Base-by-base conservation (phyloP, 2,888 invertebrate species). In the Trileptium ribeirensis region DNA sequence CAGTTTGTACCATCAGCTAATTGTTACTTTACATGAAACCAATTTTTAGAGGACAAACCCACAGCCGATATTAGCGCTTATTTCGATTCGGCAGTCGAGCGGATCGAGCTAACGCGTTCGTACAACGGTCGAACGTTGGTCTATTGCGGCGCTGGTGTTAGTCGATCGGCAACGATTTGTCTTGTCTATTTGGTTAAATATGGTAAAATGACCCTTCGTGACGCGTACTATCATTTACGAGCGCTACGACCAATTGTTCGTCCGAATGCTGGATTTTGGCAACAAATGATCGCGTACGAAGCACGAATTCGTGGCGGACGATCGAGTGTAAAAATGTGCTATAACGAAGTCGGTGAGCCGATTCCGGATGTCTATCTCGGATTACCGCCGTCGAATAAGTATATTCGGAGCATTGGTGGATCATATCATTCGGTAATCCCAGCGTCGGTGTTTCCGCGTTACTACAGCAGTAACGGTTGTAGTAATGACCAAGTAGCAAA, bases 81-180 rank as follows among this genome's bases (percentile, higher is more conserved):
- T 38, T 75, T 75, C n/a, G 77, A 75, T 8, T 24, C 34, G 2
- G 77, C 39, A n/a, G 34, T 8, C 2, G n/a, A 24, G 2, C 2
- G 77, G 39, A 36, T 75, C 34, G 77, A 75, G n/a, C 2, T 36
- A 2, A 38, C 38, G 8, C 77, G 77, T 3, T 36, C n/a, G 39
- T n/a, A 33, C 34, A 93, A 94, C 38, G 94, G 94, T 75, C 91
- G 92, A 82, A 92, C 93, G 0, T 88, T 95, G 84, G 92, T 95
- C 0, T 95, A 95, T 87, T 95, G 95, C 87, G 93, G 95, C 0
- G 95, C 95, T 0, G 95, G 95, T 0, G 93, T 95, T 1, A 94
- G 94, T 84, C 91, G 95, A 82, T 94, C 94, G 0, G 94, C 94
- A 24, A 92, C 93, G 0, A 90, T 95, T 0, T 94, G 94, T 87